phyloP scores from a whole-genome alignment of 1,140 invertebrate species.

The Adoxophyes honmai region DNA sequence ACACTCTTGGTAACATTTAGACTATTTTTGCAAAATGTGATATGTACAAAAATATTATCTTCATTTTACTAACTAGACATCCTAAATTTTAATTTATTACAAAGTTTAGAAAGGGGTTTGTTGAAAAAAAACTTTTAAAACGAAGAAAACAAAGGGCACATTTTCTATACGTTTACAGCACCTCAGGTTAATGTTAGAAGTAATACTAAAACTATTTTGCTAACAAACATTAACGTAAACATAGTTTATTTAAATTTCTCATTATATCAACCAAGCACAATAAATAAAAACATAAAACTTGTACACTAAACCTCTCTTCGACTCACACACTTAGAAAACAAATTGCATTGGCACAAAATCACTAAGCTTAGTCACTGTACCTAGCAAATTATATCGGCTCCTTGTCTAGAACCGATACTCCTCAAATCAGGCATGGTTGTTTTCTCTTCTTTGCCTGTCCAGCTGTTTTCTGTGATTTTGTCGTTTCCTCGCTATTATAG shows the following conservation, averaged over 20 bases:
- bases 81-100: neutral
- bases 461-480: constrained; percentile 65
- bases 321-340: constrained; percentile 32
- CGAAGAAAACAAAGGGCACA: constrained; percentile 23
- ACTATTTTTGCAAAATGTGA: constrained; percentile 66
- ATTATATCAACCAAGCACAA: constrained; percentile 26
- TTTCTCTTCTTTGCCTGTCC: constrained; percentile 59
- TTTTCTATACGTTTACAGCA: constrained; percentile 40
- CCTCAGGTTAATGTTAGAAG: constrained; percentile 43
- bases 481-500: constrained; percentile 64
- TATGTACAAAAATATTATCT: constrained; percentile 75
- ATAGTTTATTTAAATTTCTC: neutral
- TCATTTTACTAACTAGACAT: constrained; percentile 52
- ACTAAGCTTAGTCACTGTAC: constrained; percentile 36
- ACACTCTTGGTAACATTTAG: constrained; percentile 66
- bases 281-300: constrained; percentile 30
- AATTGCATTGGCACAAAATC: constrained; percentile 49
- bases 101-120: constrained; percentile 21
- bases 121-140: neutral
- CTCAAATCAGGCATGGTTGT: constrained; percentile 67
- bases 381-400: constrained; percentile 38
- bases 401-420: constrained; percentile 70
- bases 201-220: constrained; percentile 27
- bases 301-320: constrained; percentile 39
- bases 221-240: constrained; percentile 27